phyloP scores from a whole-genome alignment of 2,113 vertebrate species.

The Dissostichus mawsoni region DNA sequence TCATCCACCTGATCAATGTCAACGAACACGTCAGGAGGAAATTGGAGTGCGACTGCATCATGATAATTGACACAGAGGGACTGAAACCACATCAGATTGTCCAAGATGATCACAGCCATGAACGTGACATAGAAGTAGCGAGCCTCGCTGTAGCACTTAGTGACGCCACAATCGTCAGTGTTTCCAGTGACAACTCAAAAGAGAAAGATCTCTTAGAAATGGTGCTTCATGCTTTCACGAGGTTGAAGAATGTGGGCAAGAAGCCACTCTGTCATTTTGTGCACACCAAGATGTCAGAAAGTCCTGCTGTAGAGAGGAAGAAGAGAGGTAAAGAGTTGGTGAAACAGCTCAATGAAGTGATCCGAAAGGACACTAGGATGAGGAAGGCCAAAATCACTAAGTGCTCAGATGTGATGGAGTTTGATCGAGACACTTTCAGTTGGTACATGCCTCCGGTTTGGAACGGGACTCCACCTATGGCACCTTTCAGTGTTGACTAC shows the following conservation, averaged over 20 bases:
- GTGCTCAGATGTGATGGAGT: slow-evolving; percentile 78
- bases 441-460: slow-evolving; percentile 77
- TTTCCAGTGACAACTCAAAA: slow-evolving; percentile 70
- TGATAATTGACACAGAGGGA: slow-evolving; percentile 79
- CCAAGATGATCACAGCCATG: slow-evolving; percentile 67
- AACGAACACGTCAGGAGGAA: slow-evolving; percentile 52
- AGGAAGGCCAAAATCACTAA: slow-evolving; percentile 64
- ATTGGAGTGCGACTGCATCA: slow-evolving; percentile 76
- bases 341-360: slow-evolving; percentile 78
- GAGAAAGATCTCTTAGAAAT: slow-evolving; percentile 75
- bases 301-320: slow-evolving; percentile 77
- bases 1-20: slow-evolving; percentile 74
- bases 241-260: slow-evolving; percentile 78
- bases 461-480: slow-evolving; percentile 81
- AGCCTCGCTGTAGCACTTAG: slow-evolving; percentile 84
- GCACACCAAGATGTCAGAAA: slow-evolving; percentile 82
- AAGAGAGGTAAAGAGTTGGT: slow-evolving; percentile 74
- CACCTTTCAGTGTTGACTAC: slow-evolving; percentile 72
- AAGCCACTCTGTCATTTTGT: slow-evolving; percentile 84
- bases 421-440: slow-evolving; percentile 66
- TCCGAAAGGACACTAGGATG: slow-evolving; percentile 71
- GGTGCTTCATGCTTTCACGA: slow-evolving; percentile 74
- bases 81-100: slow-evolving; percentile 68
- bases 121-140: slow-evolving; percentile 84
- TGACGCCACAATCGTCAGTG: slow-evolving; percentile 83